A percentile compares a stretch with the other conserved stretches of the same genome.
phyloP scores from a whole-genome alignment of 2,797 vertebrate genomes.

The Pitangus sulphuratus region DNA sequence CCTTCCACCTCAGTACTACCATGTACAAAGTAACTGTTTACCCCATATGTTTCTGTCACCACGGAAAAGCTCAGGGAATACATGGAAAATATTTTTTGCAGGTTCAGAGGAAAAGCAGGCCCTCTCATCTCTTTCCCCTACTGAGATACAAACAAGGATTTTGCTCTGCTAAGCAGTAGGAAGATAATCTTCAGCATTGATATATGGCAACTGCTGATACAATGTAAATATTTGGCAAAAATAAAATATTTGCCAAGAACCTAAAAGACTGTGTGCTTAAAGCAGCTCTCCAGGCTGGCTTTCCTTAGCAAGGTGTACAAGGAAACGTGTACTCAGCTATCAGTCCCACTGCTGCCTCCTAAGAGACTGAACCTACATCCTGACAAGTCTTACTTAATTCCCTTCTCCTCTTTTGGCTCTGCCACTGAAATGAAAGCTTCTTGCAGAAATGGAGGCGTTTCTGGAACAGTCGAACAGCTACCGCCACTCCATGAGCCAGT shows the following conservation, averaged over 20 bases:
- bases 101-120: not conserved
- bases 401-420: not conserved
- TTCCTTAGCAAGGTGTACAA: not conserved
- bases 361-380: not conserved
- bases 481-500: not conserved
- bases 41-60: not conserved
- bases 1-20: not conserved
- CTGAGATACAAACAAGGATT: not conserved
- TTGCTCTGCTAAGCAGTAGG: not conserved
- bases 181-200: not conserved
- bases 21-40: not conserved
- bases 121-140: not conserved
- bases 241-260: not conserved
- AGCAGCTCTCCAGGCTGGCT: not conserved
- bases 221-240: not conserved
- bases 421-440: not conserved
- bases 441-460: not conserved
- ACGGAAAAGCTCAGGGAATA: not conserved
- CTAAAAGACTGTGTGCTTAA: not conserved
- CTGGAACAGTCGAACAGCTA: not conserved
- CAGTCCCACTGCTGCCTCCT: not conserved
- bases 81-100: not conserved
- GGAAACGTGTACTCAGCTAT: not conserved
- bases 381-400: fast-evolving
- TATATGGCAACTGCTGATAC: not conserved